Conservation (phyloP, 2,888 invertebrate species). For the Eilema sororculum region DNA sequence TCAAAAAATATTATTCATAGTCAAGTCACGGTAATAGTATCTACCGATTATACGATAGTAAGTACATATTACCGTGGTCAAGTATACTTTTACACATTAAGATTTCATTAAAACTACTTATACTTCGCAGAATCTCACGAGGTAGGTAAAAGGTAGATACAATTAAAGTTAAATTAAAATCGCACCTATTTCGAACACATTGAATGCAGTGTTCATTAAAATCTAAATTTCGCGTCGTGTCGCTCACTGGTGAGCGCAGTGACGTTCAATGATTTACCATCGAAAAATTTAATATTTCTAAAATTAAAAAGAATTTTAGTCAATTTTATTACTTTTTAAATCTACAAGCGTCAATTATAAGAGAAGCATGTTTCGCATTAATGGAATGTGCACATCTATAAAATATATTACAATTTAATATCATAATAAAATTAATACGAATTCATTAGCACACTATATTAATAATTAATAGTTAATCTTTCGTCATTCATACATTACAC, state of each 20-base stretch:
- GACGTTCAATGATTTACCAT: background rate
- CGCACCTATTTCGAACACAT: background rate
- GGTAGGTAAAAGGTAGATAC: slow-evolving; percentile 19
- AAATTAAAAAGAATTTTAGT: slow-evolving; percentile 29
- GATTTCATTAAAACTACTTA: slow-evolving; percentile 20
- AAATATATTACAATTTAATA: slow-evolving; percentile 83
- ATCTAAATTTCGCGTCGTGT: background rate
- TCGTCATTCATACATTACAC: slow-evolving; percentile 65
- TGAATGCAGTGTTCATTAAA: background rate
- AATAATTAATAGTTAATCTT: slow-evolving; percentile 82
- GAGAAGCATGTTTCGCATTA: slow-evolving; percentile 83
- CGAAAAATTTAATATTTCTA: background rate
- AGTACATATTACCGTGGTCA: too few relatives aligned
- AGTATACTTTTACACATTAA: slow-evolving; percentile 14
- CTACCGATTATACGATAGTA: too few relatives aligned
- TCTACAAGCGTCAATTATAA: slow-evolving; percentile 53
- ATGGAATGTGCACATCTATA: slow-evolving; percentile 82
- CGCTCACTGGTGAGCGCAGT: background rate
- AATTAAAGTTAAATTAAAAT: background rate
- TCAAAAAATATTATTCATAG: slow-evolving; percentile 28
- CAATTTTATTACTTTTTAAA: slow-evolving; percentile 31
- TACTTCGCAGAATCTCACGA: slow-evolving; percentile 19
- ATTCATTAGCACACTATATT: slow-evolving; percentile 86
- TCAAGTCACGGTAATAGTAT: too few relatives aligned
- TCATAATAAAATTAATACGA: slow-evolving; percentile 83